Percentiles rank a stretch among this genome's conserved stretches.
Evolutionary conservation across 2,113 vertebrate species (phyloP).

Genomic region (Astur gentilis): DNA sequence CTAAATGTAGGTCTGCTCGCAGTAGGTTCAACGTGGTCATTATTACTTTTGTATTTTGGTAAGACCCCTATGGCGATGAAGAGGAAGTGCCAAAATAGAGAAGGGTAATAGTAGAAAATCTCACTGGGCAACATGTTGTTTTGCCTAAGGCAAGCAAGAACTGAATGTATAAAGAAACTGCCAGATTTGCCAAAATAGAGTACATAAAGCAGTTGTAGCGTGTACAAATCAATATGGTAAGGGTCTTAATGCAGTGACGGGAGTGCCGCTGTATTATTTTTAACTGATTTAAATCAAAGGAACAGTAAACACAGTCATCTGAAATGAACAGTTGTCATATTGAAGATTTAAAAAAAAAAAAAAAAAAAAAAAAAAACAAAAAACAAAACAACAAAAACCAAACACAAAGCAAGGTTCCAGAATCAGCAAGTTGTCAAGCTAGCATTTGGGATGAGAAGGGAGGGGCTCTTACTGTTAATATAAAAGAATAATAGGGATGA

Average conservation of each 20-base stretch:
- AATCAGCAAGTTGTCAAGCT: not conserved
- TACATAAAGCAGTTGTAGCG: not conserved
- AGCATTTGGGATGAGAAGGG: not conserved
- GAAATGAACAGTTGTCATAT: not conserved
- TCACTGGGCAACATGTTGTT: not conserved
- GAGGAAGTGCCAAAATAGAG: not conserved
- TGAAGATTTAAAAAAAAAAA: not conserved
- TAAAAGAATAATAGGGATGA: not conserved
- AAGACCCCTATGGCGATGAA: not conserved
- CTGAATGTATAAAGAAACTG: not conserved
- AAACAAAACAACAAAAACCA: no score
- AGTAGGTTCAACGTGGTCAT: not conserved
- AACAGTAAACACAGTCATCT: not conserved
- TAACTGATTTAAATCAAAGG: not conserved
- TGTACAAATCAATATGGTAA: not conserved
- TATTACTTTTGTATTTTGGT: not conserved
- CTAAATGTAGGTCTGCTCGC: not conserved
- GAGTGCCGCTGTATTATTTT: not conserved
- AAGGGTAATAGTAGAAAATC: not conserved
- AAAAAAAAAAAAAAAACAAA: accelerated
- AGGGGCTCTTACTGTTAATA: not conserved
- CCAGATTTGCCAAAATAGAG: not conserved
- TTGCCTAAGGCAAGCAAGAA: not conserved
- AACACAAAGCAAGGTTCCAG: not conserved
- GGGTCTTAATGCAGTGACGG: not conserved